Evolutionary conservation across 2,113 vertebrate species (phyloP).

Genomic region (Macquaria ambigua): DNA sequence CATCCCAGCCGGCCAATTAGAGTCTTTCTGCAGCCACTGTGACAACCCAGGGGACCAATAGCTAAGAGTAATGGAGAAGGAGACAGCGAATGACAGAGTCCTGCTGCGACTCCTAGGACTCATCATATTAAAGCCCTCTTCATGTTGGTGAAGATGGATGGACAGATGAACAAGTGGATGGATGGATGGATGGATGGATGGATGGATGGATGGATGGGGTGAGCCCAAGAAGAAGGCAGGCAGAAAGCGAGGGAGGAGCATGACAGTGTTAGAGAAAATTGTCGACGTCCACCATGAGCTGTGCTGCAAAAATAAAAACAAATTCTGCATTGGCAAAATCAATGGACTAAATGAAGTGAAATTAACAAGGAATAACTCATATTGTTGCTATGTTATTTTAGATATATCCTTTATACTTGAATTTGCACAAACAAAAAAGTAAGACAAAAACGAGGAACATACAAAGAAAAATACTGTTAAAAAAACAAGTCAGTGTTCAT

Average conservation of each 20-base stretch:
- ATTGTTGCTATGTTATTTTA: background rate
- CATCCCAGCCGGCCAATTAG: constrained; percentile 52
- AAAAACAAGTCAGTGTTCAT: background rate
- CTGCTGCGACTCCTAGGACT: constrained; percentile 57
- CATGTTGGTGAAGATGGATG: constrained; percentile 56
- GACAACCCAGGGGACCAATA: constrained; percentile 68
- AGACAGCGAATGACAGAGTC: constrained; percentile 47
- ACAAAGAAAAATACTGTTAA: background rate
- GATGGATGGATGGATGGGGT: constrained; percentile 25
- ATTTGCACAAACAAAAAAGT: background rate
- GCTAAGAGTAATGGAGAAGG: constrained; percentile 59
- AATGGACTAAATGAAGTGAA: background rate
- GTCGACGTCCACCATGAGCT: background rate
- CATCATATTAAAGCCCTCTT: constrained; percentile 59
- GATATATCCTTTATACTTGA: background rate
- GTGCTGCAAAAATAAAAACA: background rate
- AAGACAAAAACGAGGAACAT: background rate
- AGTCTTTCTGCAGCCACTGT: constrained; percentile 46
- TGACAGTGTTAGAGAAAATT: background rate
- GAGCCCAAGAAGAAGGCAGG: background rate
- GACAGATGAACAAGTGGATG: constrained; percentile 30
- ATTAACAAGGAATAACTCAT: background rate
- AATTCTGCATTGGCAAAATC: background rate
- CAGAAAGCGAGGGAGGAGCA: constrained; percentile 5
- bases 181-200: constrained; percentile 16